These are phyloP conservation scores for Lepeophtheirus nordmannii DNA, from an alignment of 2,888 invertebrate species.

Conservation along the genomic window DNA sequence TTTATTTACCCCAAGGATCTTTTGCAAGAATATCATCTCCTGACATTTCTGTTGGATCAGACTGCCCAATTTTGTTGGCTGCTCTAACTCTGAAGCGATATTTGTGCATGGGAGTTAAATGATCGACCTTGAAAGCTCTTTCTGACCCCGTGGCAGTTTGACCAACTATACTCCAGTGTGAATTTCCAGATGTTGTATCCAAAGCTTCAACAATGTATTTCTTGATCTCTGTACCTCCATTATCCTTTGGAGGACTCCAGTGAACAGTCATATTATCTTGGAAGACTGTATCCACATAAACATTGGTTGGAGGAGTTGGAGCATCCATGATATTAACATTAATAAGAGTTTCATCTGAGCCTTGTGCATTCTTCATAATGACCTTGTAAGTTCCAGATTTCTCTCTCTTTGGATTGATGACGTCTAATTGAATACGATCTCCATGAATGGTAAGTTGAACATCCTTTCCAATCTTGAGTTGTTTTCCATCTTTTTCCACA, in stretches of 20 bases:
- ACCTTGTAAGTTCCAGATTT: conserved; percentile 40
- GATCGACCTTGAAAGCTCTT: conserved; percentile 17
- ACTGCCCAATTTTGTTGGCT: conserved; percentile 86
- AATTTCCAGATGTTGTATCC: conserved; percentile 34
- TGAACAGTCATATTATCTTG: conserved; percentile 33
- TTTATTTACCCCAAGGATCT: conserved; percentile 36
- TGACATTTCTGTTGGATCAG: conserved; percentile 42
- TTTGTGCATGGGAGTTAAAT: conserved; percentile 44
- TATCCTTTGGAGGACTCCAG: conserved; percentile 37
- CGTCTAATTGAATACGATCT: conserved; percentile 25
- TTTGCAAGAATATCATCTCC: conserved; percentile 34
- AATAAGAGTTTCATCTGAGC: conserved; percentile 30
- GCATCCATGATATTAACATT: conserved; percentile 33
- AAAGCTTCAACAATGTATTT: conserved; percentile 35
- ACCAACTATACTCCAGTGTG: conserved; percentile 29
- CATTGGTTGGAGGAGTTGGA: conserved; percentile 34
- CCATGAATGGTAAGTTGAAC: conserved; percentile 24
- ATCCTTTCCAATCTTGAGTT: conserved; percentile 23
- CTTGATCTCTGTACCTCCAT: conserved; percentile 34
- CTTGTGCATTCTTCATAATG: conserved; percentile 38
- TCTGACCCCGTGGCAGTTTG: conserved; percentile 11
- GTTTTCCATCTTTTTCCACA: conserved; percentile 22
- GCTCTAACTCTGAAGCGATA: conserved; percentile 86
- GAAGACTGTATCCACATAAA: conserved; percentile 34
- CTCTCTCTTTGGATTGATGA: conserved; percentile 34